Conservation (phyloP, 2,888 invertebrate species). For the Labia minor region DNA sequence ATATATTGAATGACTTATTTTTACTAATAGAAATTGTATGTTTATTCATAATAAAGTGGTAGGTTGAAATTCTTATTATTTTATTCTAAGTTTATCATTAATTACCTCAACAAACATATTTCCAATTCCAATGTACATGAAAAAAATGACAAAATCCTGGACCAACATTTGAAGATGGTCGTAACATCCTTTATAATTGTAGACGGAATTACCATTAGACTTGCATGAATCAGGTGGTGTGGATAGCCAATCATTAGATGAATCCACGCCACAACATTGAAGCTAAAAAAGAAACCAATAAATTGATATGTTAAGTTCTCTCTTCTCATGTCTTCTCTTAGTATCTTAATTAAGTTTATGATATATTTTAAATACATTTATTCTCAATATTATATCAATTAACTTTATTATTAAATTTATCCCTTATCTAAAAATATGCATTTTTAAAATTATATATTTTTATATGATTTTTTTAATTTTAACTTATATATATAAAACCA, state of each 20-base stretch:
- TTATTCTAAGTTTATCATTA: background rate
- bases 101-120: slow-evolving; percentile 52
- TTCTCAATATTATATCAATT: too few relatives aligned
- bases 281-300: background rate
- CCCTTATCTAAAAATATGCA: too few relatives aligned
- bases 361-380: too few relatives aligned
- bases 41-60: too few relatives aligned
- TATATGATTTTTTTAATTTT: too few relatives aligned
- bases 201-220: background rate
- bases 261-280: slow-evolving; percentile 55
- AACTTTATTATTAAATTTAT: too few relatives aligned
- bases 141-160: slow-evolving; percentile 43
- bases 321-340: too few relatives aligned
- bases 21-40: too few relatives aligned
- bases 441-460: too few relatives aligned
- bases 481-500: too few relatives aligned
- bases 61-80: background rate
- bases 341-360: too few relatives aligned
- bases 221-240: background rate
- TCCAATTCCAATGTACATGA: slow-evolving; percentile 50
- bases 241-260: slow-evolving; percentile 25
- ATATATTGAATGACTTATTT: too few relatives aligned
- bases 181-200: slow-evolving; percentile 46
- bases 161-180: slow-evolving; percentile 42
- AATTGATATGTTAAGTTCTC: background rate